phyloP scores from a whole-genome alignment of 1,140 invertebrate genomes.

The Drosophila ambigua region DNA sequence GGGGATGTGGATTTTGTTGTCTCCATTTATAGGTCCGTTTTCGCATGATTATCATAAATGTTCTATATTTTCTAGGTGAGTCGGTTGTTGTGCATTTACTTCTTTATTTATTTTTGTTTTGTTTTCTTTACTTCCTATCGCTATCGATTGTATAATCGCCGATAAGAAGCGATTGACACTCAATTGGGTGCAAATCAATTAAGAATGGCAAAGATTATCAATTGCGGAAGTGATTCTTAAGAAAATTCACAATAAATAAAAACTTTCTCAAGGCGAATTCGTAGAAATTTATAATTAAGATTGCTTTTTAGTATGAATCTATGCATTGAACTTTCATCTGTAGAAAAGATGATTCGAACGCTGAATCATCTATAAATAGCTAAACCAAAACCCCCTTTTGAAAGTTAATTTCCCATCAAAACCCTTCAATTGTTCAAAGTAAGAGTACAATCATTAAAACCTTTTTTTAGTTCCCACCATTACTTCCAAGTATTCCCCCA shows the following conservation, averaged over 20 bases:
- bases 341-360: background rate
- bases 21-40: background rate
- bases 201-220: slow-evolving; percentile 18
- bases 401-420: background rate
- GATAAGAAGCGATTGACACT: slow-evolving; percentile 38
- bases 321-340: background rate
- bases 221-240: slow-evolving; percentile 21
- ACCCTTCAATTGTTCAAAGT: too few species aligned
- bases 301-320: too few species aligned
- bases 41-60: background rate
- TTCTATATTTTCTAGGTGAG: slow-evolving; percentile 1
- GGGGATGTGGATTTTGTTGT: background rate
- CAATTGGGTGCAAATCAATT: too few species aligned
- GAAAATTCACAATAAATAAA: too few species aligned
- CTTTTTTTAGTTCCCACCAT: slow-evolving; percentile 1
- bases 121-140: slow-evolving; percentile 7
- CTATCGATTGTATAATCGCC: slow-evolving; percentile 21
- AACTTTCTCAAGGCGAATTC: too few species aligned
- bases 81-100: too few species aligned
- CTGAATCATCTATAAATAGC: background rate
- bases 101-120: background rate
- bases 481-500: slow-evolving; percentile 10
- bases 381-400: background rate
- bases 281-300: too few species aligned
- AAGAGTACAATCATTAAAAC: background rate